A percentile compares a stretch with the other conserved stretches of the same genome.
Conservation (phyloP, 2,888 invertebrate genomes). For the Quadroppia sp. region DNA sequence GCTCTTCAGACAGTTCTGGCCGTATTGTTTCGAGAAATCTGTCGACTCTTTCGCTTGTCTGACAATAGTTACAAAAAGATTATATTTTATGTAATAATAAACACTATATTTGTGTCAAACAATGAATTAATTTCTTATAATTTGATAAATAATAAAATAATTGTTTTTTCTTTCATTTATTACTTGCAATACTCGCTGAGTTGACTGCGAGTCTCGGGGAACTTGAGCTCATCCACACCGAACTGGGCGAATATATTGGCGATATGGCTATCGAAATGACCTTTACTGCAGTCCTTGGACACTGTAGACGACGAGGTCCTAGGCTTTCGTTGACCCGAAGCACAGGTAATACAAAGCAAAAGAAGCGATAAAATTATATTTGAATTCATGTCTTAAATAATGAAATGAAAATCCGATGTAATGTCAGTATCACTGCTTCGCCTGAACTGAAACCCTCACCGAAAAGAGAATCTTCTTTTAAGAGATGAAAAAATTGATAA, state of each 20-base stretch:
- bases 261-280: neutral
- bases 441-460: too few species aligned
- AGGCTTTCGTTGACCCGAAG: neutral
- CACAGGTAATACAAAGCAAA: too few species aligned
- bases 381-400: too few species aligned
- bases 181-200: conserved; percentile 35
- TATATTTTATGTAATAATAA: too few species aligned
- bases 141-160: too few species aligned
- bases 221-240: conserved; percentile 10
- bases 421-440: too few species aligned
- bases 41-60: conserved; percentile 26
- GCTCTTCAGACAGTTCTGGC: conserved; percentile 36
- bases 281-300: too few species aligned
- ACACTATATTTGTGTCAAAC: neutral
- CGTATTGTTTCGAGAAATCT: conserved; percentile 37
- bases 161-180: neutral
- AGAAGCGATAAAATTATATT: too few species aligned
- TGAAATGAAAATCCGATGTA: too few species aligned
- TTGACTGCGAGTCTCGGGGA: conserved; percentile 1
- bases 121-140: too few species aligned
- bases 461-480: too few species aligned
- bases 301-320: neutral
- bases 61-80: neutral
- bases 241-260: conserved; percentile 34
- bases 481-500: too few species aligned